Evolutionary conservation across 2,888 invertebrate genomes (phyloP), one percentile per base, ranked within the genome.

Genomic region (Pseudococcus jackbeardsleyi): DNA sequence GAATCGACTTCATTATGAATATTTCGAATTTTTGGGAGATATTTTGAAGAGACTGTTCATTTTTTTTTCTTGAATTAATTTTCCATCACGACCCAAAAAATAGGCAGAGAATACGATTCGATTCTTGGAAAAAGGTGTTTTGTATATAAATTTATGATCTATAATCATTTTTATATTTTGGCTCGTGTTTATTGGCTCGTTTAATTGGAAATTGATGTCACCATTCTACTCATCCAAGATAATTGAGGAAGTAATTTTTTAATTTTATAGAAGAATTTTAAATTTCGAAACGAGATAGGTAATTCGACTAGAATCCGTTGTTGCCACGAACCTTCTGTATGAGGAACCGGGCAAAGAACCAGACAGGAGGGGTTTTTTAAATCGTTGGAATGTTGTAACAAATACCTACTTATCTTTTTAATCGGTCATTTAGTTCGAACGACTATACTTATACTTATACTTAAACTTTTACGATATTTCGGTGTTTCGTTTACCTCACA

Each of bases 321-420:
- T 42, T 6, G 42, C 42, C 42, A 42, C 42, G 3, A 42, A 33
- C 42, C 42, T 9, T 8, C 42, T 42, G 42, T 9, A 0, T 3
- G 5, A 42, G 42, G 9, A 50, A 50, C 1, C 0, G 12, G 48
- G 11, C 15, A 50, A 12, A 50, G 15, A 12, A n/a, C n/a, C n/a
- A n/a, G 48, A 15, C 0, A 12, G 15, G 15, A 50, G 48, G 15
- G 9, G 15, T 15, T 50, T 50, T 12, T 12, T 50, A 12, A 50
- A 50, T 50, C 15, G 48, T 50, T 50, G 48, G 48, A 50, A 50
- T 50, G 54, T 54, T n/a, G 54, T 50, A 50, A 50, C 50, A 12
- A 50, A 54, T 54, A 54, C 54, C 54, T 54, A 54, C 54, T n/a
- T 17, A 54, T 54, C 54, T 54, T 54, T 54, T 54, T 54, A 54